phyloP scores from a whole-genome alignment of 2,113 vertebrate species.

The Saiga tatarica region DNA sequence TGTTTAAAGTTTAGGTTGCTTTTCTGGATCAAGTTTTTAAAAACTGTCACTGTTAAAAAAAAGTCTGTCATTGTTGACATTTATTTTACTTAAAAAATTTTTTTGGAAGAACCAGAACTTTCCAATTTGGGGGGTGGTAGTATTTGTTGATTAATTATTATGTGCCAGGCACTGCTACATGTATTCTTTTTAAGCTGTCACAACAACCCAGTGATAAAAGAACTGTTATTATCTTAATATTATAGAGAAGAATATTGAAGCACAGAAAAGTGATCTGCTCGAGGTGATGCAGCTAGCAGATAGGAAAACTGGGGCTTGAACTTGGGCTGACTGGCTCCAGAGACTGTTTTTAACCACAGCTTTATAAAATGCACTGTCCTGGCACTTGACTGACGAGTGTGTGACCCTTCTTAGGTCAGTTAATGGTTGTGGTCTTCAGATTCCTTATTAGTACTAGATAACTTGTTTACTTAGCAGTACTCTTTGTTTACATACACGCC shows the following conservation, averaged over 20 bases:
- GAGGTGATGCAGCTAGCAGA: neutral
- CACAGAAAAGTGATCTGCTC: neutral
- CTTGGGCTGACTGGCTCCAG: neutral
- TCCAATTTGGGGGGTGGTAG: neutral
- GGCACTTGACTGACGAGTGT: neutral
- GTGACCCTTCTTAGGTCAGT: neutral
- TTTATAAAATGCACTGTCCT: neutral
- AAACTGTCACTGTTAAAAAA: neutral
- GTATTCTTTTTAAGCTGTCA: neutral
- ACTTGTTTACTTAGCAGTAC: neutral
- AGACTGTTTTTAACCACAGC: neutral
- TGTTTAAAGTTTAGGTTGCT: neutral
- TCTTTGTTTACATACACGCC: neutral
- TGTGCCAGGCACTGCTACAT: neutral
- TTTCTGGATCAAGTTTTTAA: neutral
- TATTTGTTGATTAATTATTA: neutral
- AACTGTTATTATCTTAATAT: neutral
- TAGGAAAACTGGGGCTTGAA: neutral
- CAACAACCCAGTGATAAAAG: neutral
- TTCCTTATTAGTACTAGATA: neutral
- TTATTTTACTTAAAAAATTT: neutral
- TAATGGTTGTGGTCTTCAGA: neutral
- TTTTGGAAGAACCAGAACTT: constrained; percentile 17
- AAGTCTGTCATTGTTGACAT: neutral
- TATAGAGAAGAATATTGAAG: neutral